These are phyloP conservation scores for Chiridota heheva DNA, from an alignment of 35 echinoderm and acorn worm species.

Conservation along the genomic window DNA sequence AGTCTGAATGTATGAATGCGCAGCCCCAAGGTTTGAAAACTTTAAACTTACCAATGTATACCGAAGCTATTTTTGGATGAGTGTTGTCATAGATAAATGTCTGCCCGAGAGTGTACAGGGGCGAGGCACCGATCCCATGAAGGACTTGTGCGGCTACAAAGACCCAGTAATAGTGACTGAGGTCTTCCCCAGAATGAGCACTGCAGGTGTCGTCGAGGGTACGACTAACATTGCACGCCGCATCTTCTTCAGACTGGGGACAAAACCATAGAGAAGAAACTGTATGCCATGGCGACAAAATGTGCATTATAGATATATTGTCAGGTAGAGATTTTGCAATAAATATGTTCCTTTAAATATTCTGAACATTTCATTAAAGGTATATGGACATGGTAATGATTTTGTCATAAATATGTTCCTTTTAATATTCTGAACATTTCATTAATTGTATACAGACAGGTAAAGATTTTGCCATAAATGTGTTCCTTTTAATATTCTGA, in stretches of 20 bases:
- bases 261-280: background rate
- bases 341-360: background rate
- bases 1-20: background rate
- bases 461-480: too few species aligned
- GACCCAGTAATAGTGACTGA: conserved; percentile 47
- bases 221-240: background rate
- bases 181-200: conserved; percentile 19
- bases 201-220: background rate
- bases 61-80: conserved; percentile 22
- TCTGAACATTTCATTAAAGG: background rate
- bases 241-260: background rate
- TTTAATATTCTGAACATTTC: too few species aligned
- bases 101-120: conserved; percentile 82
- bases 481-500: too few species aligned
- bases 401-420: too few species aligned
- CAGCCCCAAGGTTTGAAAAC: too few species aligned
- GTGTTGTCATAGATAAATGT: conserved; percentile 86
- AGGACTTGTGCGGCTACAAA: conserved; percentile 77
- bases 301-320: too few species aligned
- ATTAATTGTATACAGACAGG: too few species aligned
- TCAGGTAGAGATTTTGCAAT: background rate
- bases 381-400: too few species aligned
- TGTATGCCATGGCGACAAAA: too few species aligned
- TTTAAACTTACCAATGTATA: conserved; percentile 63
- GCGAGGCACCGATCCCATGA: conserved; percentile 73